Evolutionary conservation across 2,888 invertebrate species (phyloP).

Genomic region (Ganaspis brasiliensis): DNA sequence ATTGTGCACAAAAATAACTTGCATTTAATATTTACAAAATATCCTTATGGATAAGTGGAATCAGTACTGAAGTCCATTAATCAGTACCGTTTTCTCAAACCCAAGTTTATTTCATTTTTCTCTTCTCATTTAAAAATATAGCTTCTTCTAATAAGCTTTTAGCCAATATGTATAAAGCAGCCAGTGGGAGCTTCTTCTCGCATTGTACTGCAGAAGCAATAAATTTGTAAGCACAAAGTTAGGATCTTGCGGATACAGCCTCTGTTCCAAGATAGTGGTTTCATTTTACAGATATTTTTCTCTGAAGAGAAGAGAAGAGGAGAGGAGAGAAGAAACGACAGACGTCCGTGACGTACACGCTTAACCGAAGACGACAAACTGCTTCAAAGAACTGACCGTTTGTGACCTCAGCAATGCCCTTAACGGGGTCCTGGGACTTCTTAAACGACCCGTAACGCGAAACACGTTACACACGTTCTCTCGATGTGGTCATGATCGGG

Average conservation of each 20-base stretch:
- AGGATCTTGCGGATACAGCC: background rate
- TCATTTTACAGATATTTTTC: constrained; percentile 14
- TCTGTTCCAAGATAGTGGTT: constrained; percentile 20
- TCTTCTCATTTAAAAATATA: too few species aligned
- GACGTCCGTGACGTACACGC: constrained; percentile 36
- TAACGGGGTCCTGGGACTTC: constrained; percentile 64
- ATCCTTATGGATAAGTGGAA: too few species aligned
- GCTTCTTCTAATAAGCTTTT: too few species aligned
- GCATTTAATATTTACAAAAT: too few species aligned
- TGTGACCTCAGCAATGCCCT: constrained; percentile 65
- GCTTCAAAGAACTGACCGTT: constrained; percentile 67
- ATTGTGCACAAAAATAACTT: too few species aligned
- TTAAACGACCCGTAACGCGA: constrained; percentile 69
- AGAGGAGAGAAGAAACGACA: constrained; percentile 42
- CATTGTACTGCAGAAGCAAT: background rate
- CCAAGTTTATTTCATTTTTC: too few species aligned
- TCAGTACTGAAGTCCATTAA: too few species aligned
- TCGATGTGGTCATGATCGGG: constrained; percentile 56
- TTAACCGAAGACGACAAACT: constrained; percentile 61
- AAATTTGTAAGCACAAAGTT: background rate
- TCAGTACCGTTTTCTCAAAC: too few species aligned
- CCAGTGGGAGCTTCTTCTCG: background rate
- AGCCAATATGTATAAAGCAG: too few species aligned
- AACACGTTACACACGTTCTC: constrained; percentile 73
- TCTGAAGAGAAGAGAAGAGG: constrained; percentile 45